phyloP scores from a whole-genome alignment of 1,140 invertebrate genomes.

The Drosophila rufa region DNA sequence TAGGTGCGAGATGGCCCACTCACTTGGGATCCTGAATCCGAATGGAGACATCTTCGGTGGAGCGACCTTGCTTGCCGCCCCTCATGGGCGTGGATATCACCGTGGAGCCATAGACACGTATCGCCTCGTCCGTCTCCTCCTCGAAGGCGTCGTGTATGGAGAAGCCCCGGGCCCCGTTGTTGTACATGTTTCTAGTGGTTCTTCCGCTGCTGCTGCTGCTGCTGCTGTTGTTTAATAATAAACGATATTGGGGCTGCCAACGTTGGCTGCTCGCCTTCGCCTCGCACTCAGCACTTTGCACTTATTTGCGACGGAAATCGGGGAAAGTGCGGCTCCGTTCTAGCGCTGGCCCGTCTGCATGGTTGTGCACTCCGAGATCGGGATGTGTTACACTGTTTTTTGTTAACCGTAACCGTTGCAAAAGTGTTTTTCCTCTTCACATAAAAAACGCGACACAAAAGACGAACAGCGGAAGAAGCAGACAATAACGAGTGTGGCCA shows the following conservation, averaged over 20 bases:
- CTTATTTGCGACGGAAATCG: slow-evolving; percentile 24
- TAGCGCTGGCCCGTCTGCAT: slow-evolving; percentile 48
- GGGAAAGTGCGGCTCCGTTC: slow-evolving; percentile 26
- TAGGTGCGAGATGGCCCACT: slow-evolving; percentile 42
- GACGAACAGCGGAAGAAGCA: slow-evolving; percentile 37
- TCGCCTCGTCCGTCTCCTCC: slow-evolving; percentile 92
- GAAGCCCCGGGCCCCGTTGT: slow-evolving; percentile 86
- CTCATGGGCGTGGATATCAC: slow-evolving; percentile 87
- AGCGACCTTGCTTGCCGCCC: slow-evolving; percentile 84
- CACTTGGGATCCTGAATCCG: slow-evolving; percentile 85
- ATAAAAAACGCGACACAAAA: slow-evolving; percentile 70
- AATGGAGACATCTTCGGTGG: slow-evolving; percentile 84
- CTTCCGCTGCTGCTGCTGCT: slow-evolving; percentile 44
- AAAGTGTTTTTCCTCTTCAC: slow-evolving; percentile 61
- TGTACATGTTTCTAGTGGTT: slow-evolving; percentile 66
- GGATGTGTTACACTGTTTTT: slow-evolving; percentile 33
- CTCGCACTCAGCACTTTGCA: slow-evolving; percentile 11
- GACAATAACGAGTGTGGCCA: slow-evolving; percentile 23
- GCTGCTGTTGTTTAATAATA: slow-evolving; percentile 57
- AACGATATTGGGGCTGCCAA: slow-evolving; percentile 58
- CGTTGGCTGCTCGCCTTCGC: slow-evolving; percentile 46
- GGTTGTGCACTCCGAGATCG: slow-evolving; percentile 37
- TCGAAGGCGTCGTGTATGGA: slow-evolving; percentile 93
- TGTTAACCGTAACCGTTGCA: slow-evolving; percentile 45
- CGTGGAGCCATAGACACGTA: slow-evolving; percentile 91